phyloP scores from a whole-genome alignment of 1,140 invertebrate species.

The Heterodera carotae region DNA sequence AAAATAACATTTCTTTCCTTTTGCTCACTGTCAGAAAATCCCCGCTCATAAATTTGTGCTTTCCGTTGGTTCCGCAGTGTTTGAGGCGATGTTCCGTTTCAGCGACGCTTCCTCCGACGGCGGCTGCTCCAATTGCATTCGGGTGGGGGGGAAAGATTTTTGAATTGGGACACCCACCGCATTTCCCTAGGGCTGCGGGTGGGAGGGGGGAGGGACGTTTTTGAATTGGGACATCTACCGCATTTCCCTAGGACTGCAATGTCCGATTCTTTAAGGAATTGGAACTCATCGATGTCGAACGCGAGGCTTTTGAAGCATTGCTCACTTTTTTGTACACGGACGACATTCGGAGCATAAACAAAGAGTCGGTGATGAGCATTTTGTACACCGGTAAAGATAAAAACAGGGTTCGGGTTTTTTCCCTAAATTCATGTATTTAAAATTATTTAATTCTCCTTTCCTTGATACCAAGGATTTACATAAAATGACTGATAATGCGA shows the following conservation, averaged over 20 bases:
- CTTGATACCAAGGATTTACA: no score
- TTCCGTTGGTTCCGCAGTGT: conserved; percentile 80
- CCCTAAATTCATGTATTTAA: no score
- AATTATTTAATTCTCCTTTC: no score
- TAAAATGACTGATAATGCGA: no score
- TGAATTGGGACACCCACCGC: no score
- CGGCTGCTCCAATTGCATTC: conserved; percentile 1
- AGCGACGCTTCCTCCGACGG: conserved; percentile 10
- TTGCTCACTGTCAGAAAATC: conserved; percentile 76
- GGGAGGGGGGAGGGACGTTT: no score
- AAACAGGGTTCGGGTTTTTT: no score
- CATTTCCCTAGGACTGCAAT: no score
- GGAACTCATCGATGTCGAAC: conserved; percentile 34
- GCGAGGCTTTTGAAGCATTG: conserved; percentile 62
- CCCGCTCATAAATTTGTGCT: conserved; percentile 83
- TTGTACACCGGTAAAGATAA: conserved; percentile 72
- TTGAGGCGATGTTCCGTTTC: conserved; percentile 80
- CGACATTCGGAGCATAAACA: conserved; percentile 75
- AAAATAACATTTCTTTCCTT: conserved; percentile 41
- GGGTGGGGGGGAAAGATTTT: no score
- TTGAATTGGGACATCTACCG: no score
- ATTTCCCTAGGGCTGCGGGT: no score
- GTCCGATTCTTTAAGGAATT: conserved; percentile 28
- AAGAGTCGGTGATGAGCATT: conserved; percentile 83
- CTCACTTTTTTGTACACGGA: conserved; percentile 81